A percentile compares a stretch with the other conserved stretches of the same genome.
Conservation (phyloP, 2,113 vertebrate genomes). For the Nothobranchius kuhntae region DNA sequence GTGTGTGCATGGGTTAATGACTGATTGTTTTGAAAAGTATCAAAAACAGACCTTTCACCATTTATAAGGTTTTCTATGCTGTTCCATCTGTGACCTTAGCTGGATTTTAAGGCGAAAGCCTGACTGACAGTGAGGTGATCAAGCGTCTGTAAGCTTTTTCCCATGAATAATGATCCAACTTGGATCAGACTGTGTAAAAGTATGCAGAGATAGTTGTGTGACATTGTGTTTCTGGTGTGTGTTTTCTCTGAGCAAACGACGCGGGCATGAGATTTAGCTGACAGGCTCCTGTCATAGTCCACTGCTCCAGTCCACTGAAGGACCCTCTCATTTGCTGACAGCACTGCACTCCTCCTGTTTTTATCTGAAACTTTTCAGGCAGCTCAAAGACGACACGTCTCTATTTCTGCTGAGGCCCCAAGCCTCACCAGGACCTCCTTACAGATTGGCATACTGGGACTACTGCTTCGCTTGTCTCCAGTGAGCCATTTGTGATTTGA, state of each 20-base stretch:
- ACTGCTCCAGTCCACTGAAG: constrained; percentile 55
- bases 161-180: constrained; percentile 27
- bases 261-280: constrained; percentile 30
- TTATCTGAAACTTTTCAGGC: constrained; percentile 69
- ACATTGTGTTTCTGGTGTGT: constrained; percentile 14
- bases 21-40: too few species aligned
- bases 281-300: constrained; percentile 36
- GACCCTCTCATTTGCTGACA: constrained; percentile 62
- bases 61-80: too few species aligned
- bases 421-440: constrained; percentile 52
- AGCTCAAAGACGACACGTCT: constrained; percentile 75
- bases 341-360: constrained; percentile 31
- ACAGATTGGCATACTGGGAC: constrained; percentile 74
- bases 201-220: too few species aligned
- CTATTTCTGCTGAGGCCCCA: constrained; percentile 55
- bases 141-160: constrained; percentile 45
- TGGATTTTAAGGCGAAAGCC: constrained; percentile 44
- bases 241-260: constrained; percentile 19
- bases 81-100: constrained; percentile 25
- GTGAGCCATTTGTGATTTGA: constrained; percentile 63
- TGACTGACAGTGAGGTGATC: constrained; percentile 56
- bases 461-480: constrained; percentile 59
- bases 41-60: too few species aligned
- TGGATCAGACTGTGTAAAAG: not conserved
- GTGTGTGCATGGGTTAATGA: too few species aligned